Evolutionary conservation across 2,888 invertebrate species (phyloP).

Genomic region (Eurois occulta): DNA sequence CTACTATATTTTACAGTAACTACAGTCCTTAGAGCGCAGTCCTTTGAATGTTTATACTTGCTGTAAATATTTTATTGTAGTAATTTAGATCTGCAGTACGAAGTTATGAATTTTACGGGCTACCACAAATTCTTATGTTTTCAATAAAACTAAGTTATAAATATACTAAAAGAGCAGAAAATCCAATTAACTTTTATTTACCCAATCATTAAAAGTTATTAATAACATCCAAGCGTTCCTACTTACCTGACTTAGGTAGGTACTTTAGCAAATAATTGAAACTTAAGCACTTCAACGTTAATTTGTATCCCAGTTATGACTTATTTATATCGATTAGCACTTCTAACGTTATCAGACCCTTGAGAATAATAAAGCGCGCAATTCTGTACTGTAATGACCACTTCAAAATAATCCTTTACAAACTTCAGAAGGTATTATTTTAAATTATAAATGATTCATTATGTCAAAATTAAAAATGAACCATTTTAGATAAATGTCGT

Average conservation of each 20-base stretch:
- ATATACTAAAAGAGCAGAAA: not conserved
- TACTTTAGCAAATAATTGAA: slow-evolving; percentile 38
- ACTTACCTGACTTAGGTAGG: slow-evolving; percentile 12
- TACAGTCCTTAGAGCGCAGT: not conserved
- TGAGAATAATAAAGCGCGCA: slow-evolving; percentile 46
- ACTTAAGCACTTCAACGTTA: slow-evolving; percentile 27
- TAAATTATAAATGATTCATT: slow-evolving; percentile 23
- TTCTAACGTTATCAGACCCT: slow-evolving; percentile 36
- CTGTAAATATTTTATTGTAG: slow-evolving; percentile 10
- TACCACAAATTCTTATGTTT: not conserved
- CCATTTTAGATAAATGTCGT: slow-evolving; percentile 28
- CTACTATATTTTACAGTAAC: slow-evolving; percentile 2
- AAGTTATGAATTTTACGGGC: slow-evolving; percentile 15
- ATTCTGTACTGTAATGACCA: slow-evolving; percentile 39
- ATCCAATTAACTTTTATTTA: not conserved
- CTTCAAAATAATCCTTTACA: slow-evolving; percentile 51
- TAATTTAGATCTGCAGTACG: not conserved
- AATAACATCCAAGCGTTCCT: slow-evolving; percentile 5
- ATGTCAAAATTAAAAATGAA: slow-evolving; percentile 29
- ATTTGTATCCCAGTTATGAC: slow-evolving; percentile 33
- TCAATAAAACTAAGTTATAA: slow-evolving; percentile 3
- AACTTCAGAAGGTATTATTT: slow-evolving; percentile 29
- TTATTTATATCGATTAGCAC: slow-evolving; percentile 56
- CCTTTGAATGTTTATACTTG: not conserved
- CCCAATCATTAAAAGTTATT: slow-evolving; percentile 1